Evolutionary conservation across 1,140 invertebrate genomes (phyloP), one percentile per base, ranked within the genome.

Genomic region (Solen grandis): DNA sequence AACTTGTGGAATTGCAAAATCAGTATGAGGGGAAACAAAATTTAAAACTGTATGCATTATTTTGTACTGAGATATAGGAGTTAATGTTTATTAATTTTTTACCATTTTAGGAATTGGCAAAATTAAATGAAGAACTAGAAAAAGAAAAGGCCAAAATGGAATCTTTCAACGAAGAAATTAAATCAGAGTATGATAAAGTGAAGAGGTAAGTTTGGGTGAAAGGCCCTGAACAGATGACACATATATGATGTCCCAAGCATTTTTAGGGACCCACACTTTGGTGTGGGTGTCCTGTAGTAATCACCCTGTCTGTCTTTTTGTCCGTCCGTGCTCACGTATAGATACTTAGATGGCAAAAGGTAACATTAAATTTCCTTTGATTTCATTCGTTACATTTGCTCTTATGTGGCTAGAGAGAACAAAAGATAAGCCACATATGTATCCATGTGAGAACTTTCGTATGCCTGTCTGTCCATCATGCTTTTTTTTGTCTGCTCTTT

Each of bases 111-210:
- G 88, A 90, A 79, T 70, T 90, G 55, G 88, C 86, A 60, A 85
- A 77, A 35, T 16, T 90, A 33, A 90, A 90, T 63, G 77, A 86
- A 27, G 88, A 90, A 81, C 78, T 90, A 25, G 88, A 86, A 78
- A 87, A 87, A 63, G 89, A 90, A 54, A 90, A 89, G 70, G 74
- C 72, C 19, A 89, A 86, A 68, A 69, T 90, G 74, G 89, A 90
- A 59, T 50, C 70, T 19, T 89, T 88, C 60, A 85, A 85, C 54
- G 68, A 86, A 38, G 89, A 90, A 65, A 82, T 90, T 55, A 85
- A 83, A 59, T 84, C 86, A 54, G 89, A 90, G 57, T 89, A 89
- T 80, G 87, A 88, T n/a, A 84, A 80, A 79, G 84, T 89, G 10
- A 88, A 86, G 86, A 72, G 59, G 88, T 89, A 78, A 84, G 87